Percentiles rank a stretch among this genome's conserved stretches.
Conservation (phyloP, 2,888 invertebrate genomes). For the Eupeodes latifasciatus region DNA sequence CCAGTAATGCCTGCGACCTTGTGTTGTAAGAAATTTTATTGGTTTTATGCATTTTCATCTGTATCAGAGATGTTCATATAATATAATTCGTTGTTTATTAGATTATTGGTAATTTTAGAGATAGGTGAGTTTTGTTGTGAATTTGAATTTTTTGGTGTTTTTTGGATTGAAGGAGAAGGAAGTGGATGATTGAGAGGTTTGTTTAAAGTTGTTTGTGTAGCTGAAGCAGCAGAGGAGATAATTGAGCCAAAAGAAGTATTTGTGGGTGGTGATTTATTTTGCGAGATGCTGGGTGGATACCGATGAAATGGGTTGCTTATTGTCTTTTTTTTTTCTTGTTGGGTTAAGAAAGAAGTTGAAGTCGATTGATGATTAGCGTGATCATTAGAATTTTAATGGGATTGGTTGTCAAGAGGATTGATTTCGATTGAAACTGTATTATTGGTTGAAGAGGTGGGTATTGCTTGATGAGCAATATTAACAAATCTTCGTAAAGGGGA, state of each 20-base stretch:
- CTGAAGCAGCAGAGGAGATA: too few relatives aligned
- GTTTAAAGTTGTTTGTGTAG: too few relatives aligned
- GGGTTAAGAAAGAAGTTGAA: not conserved
- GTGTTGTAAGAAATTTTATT: not conserved
- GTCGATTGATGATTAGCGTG: too few relatives aligned
- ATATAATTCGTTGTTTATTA: not conserved
- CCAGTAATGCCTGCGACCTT: slow-evolving; percentile 1
- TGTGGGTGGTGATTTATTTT: not conserved
- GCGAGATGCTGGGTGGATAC: too few relatives aligned
- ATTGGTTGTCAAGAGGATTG: too few relatives aligned
- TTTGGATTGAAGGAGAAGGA: too few relatives aligned
- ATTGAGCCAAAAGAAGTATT: not conserved
- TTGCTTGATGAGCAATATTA: too few relatives aligned
- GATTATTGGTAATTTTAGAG: not conserved
- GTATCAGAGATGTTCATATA: not conserved
- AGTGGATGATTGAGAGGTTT: too few relatives aligned
- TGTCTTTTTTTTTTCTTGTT: too few relatives aligned
- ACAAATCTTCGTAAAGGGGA: not conserved
- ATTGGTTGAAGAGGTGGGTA: not conserved
- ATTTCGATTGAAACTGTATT: not conserved
- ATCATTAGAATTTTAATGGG: too few relatives aligned
- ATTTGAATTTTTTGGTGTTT: not conserved
- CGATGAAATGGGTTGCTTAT: too few relatives aligned
- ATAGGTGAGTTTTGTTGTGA: not conserved
- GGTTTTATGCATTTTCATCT: not conserved